Conservation (phyloP, 1,140 invertebrate species). For the Heliconius melpomene region DNA sequence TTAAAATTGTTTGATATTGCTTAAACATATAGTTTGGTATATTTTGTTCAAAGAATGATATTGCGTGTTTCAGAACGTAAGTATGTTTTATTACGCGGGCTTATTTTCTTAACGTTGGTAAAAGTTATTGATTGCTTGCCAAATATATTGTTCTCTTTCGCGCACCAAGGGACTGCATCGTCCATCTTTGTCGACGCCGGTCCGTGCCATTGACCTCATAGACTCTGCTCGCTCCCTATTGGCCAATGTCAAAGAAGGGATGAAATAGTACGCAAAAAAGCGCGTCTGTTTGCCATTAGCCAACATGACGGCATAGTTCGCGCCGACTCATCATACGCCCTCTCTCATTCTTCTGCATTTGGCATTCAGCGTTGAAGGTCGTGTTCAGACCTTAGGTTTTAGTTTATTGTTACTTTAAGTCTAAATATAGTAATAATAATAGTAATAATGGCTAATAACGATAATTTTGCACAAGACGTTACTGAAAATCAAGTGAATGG, state of each 20-base stretch:
- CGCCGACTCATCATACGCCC: conserved; percentile 73
- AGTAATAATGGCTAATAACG: conserved; percentile 75
- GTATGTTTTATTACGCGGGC: conserved; percentile 42
- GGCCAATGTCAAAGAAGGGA: conserved; percentile 54
- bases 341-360: conserved; percentile 77
- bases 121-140: conserved; percentile 60
- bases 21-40: no score
- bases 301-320: conserved; percentile 68
- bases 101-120: conserved; percentile 57
- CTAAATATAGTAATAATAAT: conserved; percentile 68
- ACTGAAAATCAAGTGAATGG: conserved; percentile 83
- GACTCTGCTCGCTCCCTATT: conserved; percentile 50
- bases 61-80: neutral
- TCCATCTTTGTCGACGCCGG: conserved; percentile 49
- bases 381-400: conserved; percentile 74
- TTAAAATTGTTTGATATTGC: no score
- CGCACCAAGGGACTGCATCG: conserved; percentile 19
- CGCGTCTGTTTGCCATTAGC: conserved; percentile 58
- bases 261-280: conserved; percentile 61
- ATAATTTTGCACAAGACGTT: conserved; percentile 87
- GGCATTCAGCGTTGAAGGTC: conserved; percentile 78
- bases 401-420: conserved; percentile 75
- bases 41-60: neutral
- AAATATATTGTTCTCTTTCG: conserved; percentile 48
- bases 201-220: conserved; percentile 68